phyloP scores from a whole-genome alignment of 2,888 invertebrate species.

The Microctonus brassicae region DNA sequence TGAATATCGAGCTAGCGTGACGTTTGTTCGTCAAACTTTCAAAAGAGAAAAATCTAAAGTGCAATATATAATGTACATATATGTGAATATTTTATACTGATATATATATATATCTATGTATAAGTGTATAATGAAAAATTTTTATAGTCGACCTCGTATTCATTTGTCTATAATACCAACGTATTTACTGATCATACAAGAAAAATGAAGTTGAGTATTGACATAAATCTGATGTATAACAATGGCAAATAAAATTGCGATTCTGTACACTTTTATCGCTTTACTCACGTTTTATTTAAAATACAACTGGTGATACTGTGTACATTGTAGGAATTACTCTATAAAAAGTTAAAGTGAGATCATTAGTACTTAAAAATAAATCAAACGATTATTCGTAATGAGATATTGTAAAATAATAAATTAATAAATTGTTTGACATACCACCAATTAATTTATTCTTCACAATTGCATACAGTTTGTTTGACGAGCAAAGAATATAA shows the following conservation, averaged over 20 bases:
- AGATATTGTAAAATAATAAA: neutral
- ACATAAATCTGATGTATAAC: slow-evolving; percentile 37
- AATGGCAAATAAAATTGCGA: slow-evolving; percentile 50
- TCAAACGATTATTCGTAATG: too few species aligned
- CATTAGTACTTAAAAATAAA: neutral
- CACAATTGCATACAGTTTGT: neutral
- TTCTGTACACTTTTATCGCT: slow-evolving; percentile 10
- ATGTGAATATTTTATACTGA: too few species aligned
- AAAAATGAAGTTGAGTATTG: slow-evolving; percentile 12
- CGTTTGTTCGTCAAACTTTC: slow-evolving; percentile 4
- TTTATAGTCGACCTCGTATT: slow-evolving; percentile 16
- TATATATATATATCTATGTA: neutral
- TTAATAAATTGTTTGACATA: neutral
- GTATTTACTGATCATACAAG: slow-evolving; percentile 47
- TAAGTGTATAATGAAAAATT: neutral
- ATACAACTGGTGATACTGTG: too few species aligned
- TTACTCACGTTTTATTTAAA: slow-evolving; percentile 27
- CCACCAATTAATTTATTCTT: neutral
- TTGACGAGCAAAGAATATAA: neutral
- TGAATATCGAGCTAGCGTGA: slow-evolving; percentile 5
- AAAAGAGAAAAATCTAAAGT: neutral
- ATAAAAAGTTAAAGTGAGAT: too few species aligned
- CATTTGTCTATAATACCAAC: slow-evolving; percentile 40
- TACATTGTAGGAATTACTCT: too few species aligned
- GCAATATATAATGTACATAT: neutral